Evolutionary conservation across 2,888 invertebrate species (phyloP), one percentile per base, ranked within the genome.

Genomic region (Salticus scenicus): DNA sequence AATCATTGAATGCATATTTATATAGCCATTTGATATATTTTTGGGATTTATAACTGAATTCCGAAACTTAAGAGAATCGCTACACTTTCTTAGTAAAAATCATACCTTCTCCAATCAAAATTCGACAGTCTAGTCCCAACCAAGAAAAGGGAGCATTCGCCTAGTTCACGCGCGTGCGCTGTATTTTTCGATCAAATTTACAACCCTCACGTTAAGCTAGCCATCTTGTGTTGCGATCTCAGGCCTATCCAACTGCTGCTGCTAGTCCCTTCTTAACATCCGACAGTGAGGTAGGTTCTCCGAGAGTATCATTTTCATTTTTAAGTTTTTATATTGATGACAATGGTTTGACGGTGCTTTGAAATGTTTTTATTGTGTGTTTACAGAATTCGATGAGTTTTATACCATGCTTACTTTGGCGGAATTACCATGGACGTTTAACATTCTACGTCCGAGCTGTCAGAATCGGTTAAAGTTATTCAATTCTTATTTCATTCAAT

Each of bases 231-330:
- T 64, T 76, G 76, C 71, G 76, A 64, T 75, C 64, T 69, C 75
- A 69, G 63, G 76, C 71, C 76, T 70, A 66, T 57, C 76, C 82
- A 67, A 37, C 70, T 81, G 75, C 71, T 67, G 66, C 73, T 67
- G 75, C 69, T 75, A 83, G 83, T 83, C 83, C 83, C 77, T 67
- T 77, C 73, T 83, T 51, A 67, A 83, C 72, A 77, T 72, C 83
- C 83, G 71, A 83, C 76, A 57, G 83, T 57, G 83, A 83, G 83
- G 83, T 83, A 83, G 64, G 83, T 81, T 28, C 51, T 51, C 37
- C 63, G 64, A 20, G 37, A 20, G 67, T n/a, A 33, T 67, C n/a
- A n/a, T n/a, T 67, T 67, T 31, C 37, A 20, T 10, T 67, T 67
- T 37, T 67, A 31, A 33, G n/a, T 7, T 33, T 20, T 67, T 37